A percentile compares a stretch with the other conserved stretches of the same genome.
Conservation (phyloP, 2,113 vertebrate species). For the Larimichthys polyactis region DNA sequence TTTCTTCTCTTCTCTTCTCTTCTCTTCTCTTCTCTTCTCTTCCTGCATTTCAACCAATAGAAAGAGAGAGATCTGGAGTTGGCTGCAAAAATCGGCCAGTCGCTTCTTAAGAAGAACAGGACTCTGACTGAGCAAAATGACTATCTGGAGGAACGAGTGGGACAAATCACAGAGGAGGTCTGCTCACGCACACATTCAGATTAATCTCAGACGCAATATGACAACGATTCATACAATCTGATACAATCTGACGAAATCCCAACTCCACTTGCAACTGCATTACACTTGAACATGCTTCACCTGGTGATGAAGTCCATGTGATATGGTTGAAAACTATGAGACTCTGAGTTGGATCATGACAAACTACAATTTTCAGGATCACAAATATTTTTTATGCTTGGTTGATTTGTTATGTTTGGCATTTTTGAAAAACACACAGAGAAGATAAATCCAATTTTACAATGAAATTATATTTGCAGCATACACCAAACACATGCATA, state of each 20-base stretch:
- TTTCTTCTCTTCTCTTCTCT: neutral
- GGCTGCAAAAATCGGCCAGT: conserved; percentile 96
- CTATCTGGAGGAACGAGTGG: conserved; percentile 94
- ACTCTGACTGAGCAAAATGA: conserved; percentile 93
- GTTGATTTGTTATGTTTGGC: neutral
- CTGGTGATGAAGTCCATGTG: neutral
- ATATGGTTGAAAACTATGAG: neutral
- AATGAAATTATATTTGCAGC: neutral
- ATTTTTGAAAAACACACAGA: too few species aligned
- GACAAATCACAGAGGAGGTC: conserved; percentile 95
- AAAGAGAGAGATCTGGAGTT: conserved; percentile 98
- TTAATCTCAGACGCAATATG: neutral
- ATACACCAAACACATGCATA: neutral
- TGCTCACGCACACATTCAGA: conserved; percentile 24
- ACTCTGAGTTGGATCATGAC: neutral
- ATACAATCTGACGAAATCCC: neutral
- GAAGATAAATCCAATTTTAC: neutral
- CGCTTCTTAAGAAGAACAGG: conserved; percentile 95
- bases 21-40: neutral
- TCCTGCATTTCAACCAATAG: conserved; percentile 74
- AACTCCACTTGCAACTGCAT: neutral
- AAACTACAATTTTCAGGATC: neutral
- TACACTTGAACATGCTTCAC: neutral
- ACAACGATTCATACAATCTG: neutral
- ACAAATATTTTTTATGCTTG: neutral